Percentiles rank a stretch among this genome's conserved stretches.
These are phyloP conservation scores for Coregonus ussuriensis DNA, from an alignment of 2,797 vertebrate genomes.

Conservation along the genomic window DNA sequence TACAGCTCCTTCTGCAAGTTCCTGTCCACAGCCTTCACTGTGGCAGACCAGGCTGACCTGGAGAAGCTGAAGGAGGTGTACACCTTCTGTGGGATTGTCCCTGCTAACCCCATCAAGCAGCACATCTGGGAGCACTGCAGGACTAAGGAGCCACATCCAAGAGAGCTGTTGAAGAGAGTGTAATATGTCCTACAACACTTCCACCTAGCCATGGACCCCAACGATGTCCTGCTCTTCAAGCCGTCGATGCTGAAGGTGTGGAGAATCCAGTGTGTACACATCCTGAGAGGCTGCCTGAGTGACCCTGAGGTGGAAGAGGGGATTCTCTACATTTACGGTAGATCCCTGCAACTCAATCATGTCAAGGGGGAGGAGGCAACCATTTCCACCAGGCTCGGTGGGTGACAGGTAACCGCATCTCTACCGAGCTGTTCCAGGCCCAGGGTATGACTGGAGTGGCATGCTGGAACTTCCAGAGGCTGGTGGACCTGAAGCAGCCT, in stretches of 20 bases:
- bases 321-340: conserved; percentile 37
- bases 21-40: conserved; percentile 29
- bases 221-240: conserved; percentile 22
- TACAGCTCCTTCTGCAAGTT: conserved; percentile 26
- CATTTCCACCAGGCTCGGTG: conserved; percentile 35
- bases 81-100: conserved; percentile 29
- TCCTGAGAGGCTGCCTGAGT: conserved; percentile 29
- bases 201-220: conserved; percentile 19
- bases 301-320: conserved; percentile 20
- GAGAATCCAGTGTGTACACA: conserved; percentile 15
- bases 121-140: conserved; percentile 34
- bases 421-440: conserved; percentile 15
- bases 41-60: conserved; percentile 36
- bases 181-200: conserved; percentile 24
- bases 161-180: conserved; percentile 30
- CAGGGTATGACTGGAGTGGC: conserved; percentile 29
- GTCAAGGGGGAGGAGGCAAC: conserved; percentile 27
- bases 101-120: conserved; percentile 34
- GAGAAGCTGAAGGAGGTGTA: conserved; percentile 22
- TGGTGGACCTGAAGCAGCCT: conserved; percentile 18
- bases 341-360: conserved; percentile 37
- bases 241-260: conserved; percentile 34
- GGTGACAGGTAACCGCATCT: conserved; percentile 32
- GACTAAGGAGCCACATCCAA: conserved; percentile 28
- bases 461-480: conserved; percentile 26